Percentiles rank a stretch among this genome's conserved stretches.
Conservation (phyloP, 2,888 invertebrate species). For the Ceratothoa steindachneri region DNA sequence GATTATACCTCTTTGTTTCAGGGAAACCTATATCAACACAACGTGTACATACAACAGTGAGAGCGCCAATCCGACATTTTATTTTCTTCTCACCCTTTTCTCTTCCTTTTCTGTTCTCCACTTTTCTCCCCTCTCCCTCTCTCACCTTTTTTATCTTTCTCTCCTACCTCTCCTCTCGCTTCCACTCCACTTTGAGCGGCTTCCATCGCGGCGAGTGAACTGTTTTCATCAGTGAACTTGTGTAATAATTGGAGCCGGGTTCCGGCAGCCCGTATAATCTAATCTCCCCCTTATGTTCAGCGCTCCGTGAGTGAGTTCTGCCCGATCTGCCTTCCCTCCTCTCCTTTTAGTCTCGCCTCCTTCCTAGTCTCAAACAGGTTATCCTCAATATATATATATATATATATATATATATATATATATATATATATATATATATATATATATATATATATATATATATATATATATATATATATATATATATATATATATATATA, state of each 20-base stretch:
- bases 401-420: not conserved
- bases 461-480: constrained; percentile 17
- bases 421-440: constrained; percentile 19
- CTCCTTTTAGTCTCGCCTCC: not conserved
- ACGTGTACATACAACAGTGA: too few relatives aligned
- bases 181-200: not conserved
- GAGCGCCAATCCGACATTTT: too few relatives aligned
- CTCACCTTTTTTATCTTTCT: not conserved
- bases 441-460: constrained; percentile 16
- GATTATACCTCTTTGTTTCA: too few relatives aligned
- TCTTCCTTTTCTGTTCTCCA: not conserved
- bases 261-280: constrained; percentile 30
- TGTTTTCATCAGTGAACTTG: constrained; percentile 29
- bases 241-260: constrained; percentile 38
- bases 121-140: not conserved
- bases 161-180: not conserved
- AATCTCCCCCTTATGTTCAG: constrained; percentile 5
- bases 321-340: not conserved
- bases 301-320: constrained; percentile 6
- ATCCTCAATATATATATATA: constrained; percentile 14
- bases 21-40: too few relatives aligned
- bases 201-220: not conserved
- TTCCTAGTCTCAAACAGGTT: not conserved
- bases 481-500: constrained; percentile 15
- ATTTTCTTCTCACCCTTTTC: too few relatives aligned